These are phyloP conservation scores for Sinopyrophorus schimmeli DNA, from an alignment of 2,888 invertebrate species.

Conservation along the genomic window DNA sequence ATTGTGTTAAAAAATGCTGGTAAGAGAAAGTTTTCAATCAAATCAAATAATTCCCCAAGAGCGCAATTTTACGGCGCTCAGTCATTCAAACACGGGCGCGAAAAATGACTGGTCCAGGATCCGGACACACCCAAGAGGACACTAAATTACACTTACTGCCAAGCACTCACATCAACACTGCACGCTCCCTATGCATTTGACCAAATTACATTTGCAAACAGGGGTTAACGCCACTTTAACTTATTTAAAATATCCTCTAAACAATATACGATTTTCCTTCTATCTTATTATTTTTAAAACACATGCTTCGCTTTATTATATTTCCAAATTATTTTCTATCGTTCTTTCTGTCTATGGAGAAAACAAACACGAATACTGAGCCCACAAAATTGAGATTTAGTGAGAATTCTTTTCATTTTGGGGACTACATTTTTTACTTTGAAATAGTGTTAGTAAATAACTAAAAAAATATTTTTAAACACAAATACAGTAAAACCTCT, in stretches of 20 bases:
- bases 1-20: slow-evolving; percentile 52
- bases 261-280: slow-evolving; percentile 12
- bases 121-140: slow-evolving; percentile 51
- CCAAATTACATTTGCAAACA: slow-evolving; percentile 55
- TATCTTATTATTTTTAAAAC: slow-evolving; percentile 19
- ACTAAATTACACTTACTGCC: slow-evolving; percentile 58
- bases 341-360: too few species aligned
- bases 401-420: too few species aligned
- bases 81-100: slow-evolving; percentile 53
- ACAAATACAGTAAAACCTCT: too few species aligned
- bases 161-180: slow-evolving; percentile 56
- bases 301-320: slow-evolving; percentile 18
- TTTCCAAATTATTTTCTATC: too few species aligned
- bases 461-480: too few species aligned
- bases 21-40: slow-evolving; percentile 63
- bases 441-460: too few species aligned
- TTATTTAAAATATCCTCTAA: slow-evolving; percentile 38
- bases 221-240: slow-evolving; percentile 49
- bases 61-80: slow-evolving; percentile 69
- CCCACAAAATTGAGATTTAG: too few species aligned
- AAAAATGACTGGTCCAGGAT: slow-evolving; percentile 43
- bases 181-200: slow-evolving; percentile 52
- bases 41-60: slow-evolving; percentile 75
- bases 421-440: too few species aligned
- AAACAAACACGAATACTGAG: too few species aligned